Percentiles rank a stretch among this genome's conserved stretches.
Conservation (phyloP, 2,113 vertebrate genomes). For the Corythornis vintsioides region DNA sequence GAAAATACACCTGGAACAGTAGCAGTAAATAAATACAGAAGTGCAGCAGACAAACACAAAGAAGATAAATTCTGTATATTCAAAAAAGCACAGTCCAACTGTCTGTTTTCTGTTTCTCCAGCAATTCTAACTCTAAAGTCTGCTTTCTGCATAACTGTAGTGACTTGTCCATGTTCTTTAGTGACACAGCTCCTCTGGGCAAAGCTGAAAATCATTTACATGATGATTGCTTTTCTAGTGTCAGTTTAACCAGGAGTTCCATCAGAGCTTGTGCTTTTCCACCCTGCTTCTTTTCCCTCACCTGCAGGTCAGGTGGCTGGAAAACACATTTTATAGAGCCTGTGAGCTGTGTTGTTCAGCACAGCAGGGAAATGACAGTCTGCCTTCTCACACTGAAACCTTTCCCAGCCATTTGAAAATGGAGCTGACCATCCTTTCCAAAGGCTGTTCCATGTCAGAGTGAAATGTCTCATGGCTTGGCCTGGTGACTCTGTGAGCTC, state of each 20-base stretch:
- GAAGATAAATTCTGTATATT: background rate
- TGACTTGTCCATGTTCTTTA: background rate
- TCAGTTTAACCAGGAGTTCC: background rate
- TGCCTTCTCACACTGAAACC: background rate
- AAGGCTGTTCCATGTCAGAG: background rate
- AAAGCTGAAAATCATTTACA: background rate
- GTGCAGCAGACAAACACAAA: background rate
- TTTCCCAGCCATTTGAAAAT: background rate
- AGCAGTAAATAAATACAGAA: background rate
- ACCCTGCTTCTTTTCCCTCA: background rate
- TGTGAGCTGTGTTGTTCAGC: background rate
- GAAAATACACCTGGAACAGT: background rate
- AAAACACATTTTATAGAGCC: background rate
- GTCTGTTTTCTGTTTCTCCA: background rate
- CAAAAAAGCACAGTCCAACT: background rate
- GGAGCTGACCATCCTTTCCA: background rate
- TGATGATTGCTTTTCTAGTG: background rate
- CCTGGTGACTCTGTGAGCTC: background rate
- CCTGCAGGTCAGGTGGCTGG: background rate
- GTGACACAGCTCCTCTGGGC: background rate
- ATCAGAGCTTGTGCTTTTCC: background rate
- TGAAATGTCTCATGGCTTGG: background rate
- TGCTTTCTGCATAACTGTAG: background rate
- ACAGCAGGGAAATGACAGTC: background rate
- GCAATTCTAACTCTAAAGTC: background rate